phyloP scores from a whole-genome alignment of 30 jellyfish, hydroid and myxozoan species.

The Aurelia aurita region DNA sequence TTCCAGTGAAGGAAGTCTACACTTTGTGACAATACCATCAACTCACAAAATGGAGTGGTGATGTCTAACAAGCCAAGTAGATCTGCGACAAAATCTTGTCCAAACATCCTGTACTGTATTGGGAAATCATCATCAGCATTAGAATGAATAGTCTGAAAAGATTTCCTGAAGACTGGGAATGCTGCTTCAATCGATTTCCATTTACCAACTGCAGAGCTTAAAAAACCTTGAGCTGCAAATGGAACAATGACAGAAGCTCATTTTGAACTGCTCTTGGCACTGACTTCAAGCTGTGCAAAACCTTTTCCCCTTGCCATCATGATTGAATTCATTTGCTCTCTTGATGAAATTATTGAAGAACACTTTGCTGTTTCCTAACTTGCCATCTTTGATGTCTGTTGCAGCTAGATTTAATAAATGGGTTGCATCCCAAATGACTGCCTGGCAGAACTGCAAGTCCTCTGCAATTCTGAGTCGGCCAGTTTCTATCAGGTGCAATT shows the following conservation, averaged over 20 bases:
- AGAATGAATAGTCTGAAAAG: no score
- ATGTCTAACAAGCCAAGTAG: conserved; percentile 15
- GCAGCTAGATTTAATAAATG: background rate
- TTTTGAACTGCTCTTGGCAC: no score
- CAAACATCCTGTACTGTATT: conserved; percentile 2
- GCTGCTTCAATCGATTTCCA: no score
- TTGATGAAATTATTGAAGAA: no score
- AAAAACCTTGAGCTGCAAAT: no score
- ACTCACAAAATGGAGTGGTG: conserved; percentile 16
- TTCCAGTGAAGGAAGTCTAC: conserved; percentile 40
- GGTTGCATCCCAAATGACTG: background rate
- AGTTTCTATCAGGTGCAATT: no score
- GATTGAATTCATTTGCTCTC: conserved; percentile 1
- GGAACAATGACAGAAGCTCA: no score
- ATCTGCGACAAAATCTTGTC: conserved; percentile 17
- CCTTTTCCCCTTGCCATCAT: background rate
- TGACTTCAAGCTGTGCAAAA: background rate
- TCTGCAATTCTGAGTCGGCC: background rate
- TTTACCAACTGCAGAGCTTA: no score
- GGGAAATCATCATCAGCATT: no score
- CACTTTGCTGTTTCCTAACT: background rate
- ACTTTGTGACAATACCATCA: conserved; percentile 20
- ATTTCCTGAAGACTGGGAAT: no score
- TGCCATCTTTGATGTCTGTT: conserved; percentile 1
- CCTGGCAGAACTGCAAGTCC: conserved; percentile 4